These are phyloP conservation scores for Micrasema longulum DNA, from an alignment of 1,140 invertebrate genomes.

Conservation along the genomic window DNA sequence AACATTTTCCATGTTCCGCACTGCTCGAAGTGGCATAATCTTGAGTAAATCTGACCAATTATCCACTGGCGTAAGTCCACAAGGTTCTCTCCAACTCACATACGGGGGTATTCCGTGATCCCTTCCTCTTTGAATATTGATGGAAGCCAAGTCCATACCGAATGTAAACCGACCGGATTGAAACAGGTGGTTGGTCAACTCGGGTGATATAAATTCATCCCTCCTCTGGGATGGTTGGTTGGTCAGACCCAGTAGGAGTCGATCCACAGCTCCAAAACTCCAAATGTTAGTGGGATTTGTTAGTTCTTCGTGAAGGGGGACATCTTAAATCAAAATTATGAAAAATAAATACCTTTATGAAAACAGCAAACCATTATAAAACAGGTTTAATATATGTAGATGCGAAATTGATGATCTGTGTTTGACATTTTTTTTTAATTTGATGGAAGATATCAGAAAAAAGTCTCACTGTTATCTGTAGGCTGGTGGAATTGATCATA, in stretches of 20 bases:
- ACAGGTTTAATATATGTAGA: too few relatives aligned
- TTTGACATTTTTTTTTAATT: too few relatives aligned
- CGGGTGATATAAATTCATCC: conserved; percentile 84
- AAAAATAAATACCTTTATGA: too few relatives aligned
- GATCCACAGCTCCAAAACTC: conserved; percentile 81
- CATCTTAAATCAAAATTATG: conserved; percentile 72
- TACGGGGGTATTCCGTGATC: conserved; percentile 92
- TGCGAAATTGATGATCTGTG: too few relatives aligned
- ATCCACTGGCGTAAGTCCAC: conserved; percentile 77
- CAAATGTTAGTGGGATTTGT: conserved; percentile 74
- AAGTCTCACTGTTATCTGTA: conserved; percentile 73
- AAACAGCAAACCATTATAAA: too few relatives aligned
- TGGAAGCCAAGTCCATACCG: conserved; percentile 89
- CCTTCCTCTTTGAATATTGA: conserved; percentile 89
- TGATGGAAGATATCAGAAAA: too few relatives aligned
- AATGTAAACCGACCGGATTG: conserved; percentile 78
- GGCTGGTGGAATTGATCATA: conserved; percentile 74
- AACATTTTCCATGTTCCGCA: conserved; percentile 72
- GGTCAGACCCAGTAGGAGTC: conserved; percentile 80
- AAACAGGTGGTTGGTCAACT: conserved; percentile 90
- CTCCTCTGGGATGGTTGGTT: conserved; percentile 83
- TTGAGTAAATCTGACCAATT: conserved; percentile 82
- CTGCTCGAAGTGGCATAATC: conserved; percentile 76
- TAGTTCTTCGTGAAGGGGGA: conserved; percentile 82
- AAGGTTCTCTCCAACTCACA: conserved; percentile 83